Evolutionary conservation across 2,113 vertebrate species (phyloP).

Genomic region (Balaenoptera acutorostrata): DNA sequence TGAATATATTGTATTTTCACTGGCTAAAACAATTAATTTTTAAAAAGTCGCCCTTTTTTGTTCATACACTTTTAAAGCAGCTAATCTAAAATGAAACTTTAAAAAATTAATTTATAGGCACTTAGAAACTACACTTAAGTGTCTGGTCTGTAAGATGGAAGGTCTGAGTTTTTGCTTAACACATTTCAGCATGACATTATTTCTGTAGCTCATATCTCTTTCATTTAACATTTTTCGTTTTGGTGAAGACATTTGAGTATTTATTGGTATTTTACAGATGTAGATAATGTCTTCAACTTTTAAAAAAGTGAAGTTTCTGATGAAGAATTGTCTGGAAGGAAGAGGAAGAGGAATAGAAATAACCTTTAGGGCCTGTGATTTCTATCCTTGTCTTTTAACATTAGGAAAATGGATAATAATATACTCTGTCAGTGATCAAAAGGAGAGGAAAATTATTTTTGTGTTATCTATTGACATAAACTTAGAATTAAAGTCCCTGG

Average conservation of each 20-base stretch:
- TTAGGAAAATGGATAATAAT: constrained; percentile 54
- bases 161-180: constrained; percentile 52
- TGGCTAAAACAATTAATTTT: constrained; percentile 59
- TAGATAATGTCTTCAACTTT: background rate
- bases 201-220: background rate
- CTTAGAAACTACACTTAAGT: background rate
- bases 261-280: background rate
- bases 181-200: background rate
- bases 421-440: constrained; percentile 49
- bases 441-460: constrained; percentile 40
- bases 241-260: background rate
- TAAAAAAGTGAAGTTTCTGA: constrained; percentile 1
- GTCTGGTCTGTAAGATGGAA: constrained; percentile 7
- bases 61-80: constrained; percentile 5
- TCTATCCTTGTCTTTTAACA: constrained; percentile 58
- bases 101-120: background rate
- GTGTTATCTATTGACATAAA: background rate
- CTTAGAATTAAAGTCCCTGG: background rate
- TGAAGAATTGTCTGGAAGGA: constrained; percentile 52
- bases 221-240: background rate
- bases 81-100: constrained; percentile 9
- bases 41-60: constrained; percentile 43
- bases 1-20: constrained; percentile 48
- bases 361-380: constrained; percentile 28
- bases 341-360: constrained; percentile 32